Evolutionary conservation across 2,113 vertebrate genomes (phyloP).

Genomic region (Lota lota): DNA sequence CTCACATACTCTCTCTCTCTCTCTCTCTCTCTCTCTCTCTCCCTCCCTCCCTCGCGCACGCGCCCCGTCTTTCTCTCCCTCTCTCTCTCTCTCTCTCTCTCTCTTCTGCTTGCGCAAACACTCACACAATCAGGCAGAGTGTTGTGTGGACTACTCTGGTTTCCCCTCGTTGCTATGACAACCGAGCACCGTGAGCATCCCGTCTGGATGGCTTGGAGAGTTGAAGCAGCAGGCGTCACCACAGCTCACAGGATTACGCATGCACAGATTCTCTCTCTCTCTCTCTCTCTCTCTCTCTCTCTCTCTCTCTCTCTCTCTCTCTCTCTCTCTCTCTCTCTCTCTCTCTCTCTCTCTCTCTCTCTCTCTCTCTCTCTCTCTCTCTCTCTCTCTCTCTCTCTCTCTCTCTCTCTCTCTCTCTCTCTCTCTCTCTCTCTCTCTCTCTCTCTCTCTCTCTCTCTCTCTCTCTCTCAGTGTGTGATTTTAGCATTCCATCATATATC

Average conservation of each 20-base stretch:
- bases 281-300: conserved; percentile 26
- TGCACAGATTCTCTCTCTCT: neutral
- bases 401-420: no score
- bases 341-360: neutral
- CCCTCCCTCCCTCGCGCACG: conserved; percentile 23
- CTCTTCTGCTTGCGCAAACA: conserved; percentile 27
- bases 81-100: conserved; percentile 16
- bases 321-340: neutral
- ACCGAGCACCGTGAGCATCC: conserved; percentile 62
- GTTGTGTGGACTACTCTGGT: conserved; percentile 50
- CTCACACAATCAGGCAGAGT: conserved; percentile 60
- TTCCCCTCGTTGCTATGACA: conserved; percentile 76
- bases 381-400: no score
- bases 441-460: neutral
- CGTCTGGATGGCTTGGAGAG: conserved; percentile 42
- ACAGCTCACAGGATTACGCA: conserved; percentile 34
- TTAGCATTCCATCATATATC: no score
- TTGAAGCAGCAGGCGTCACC: conserved; percentile 48
- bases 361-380: no score
- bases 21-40: conserved; percentile 22
- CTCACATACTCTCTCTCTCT: conserved; percentile 24
- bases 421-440: no score
- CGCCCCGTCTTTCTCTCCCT: conserved; percentile 14
- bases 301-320: conserved; percentile 28
- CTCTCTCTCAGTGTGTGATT: neutral